A percentile compares a stretch with the other conserved stretches of the same genome.
These are phyloP conservation scores for Pocota personata DNA, from an alignment of 2,888 invertebrate species.

Conservation along the genomic window DNA sequence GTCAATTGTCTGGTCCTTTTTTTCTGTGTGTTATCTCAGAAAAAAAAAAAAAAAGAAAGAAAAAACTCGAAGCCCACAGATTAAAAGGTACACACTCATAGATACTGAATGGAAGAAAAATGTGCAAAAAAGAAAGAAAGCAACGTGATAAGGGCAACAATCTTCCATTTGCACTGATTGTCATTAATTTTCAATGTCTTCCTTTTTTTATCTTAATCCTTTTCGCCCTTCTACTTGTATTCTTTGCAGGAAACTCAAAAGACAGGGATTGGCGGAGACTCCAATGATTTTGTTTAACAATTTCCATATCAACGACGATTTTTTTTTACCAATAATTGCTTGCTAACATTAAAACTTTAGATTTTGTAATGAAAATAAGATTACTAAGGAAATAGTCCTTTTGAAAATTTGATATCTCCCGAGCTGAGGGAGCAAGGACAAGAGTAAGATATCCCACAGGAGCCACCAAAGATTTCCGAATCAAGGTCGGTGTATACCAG, in stretches of 20 bases:
- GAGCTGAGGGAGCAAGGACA: too few relatives aligned
- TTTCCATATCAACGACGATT: neutral
- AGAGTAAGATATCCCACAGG: too few relatives aligned
- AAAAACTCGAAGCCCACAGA: neutral
- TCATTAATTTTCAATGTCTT: slow-evolving; percentile 61
- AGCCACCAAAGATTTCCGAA: too few relatives aligned
- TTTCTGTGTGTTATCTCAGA: slow-evolving; percentile 35
- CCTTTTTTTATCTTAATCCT: slow-evolving; percentile 43
- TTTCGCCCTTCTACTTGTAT: neutral
- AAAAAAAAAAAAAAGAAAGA: neutral
- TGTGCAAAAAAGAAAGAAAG: neutral
- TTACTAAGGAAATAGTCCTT: too few relatives aligned
- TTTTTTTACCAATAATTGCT: too few relatives aligned
- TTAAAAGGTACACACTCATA: neutral
- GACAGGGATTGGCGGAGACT: neutral
- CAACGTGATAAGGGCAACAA: slow-evolving; percentile 50
- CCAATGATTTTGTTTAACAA: slow-evolving; percentile 17
- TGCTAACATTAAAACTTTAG: too few relatives aligned
- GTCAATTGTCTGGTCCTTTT: slow-evolving; percentile 30
- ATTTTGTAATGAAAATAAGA: too few relatives aligned
- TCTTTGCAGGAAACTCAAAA: neutral
- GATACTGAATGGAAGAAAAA: neutral
- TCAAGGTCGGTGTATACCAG: too few relatives aligned
- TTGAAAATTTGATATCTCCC: too few relatives aligned
- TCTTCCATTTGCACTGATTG: slow-evolving; percentile 29